Conservation (phyloP, 2,888 invertebrate genomes). For the Germaria angustata region DNA sequence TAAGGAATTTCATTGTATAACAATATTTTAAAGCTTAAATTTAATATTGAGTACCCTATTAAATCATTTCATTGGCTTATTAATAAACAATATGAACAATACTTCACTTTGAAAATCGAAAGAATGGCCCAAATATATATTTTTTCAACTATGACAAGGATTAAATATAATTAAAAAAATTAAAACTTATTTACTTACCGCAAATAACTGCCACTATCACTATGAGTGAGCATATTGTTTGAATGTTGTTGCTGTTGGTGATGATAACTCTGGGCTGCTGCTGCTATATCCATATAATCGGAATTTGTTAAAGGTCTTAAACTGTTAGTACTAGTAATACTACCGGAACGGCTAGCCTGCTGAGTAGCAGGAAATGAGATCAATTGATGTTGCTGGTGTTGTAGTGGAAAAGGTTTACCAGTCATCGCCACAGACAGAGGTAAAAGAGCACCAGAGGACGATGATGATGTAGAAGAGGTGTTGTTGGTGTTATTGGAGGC, state of each 20-base stretch:
- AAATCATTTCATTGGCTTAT: background rate
- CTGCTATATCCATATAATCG: constrained; percentile 57
- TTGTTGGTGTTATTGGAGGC: constrained; percentile 41
- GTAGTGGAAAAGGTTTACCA: constrained; percentile 72
- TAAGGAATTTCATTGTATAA: too few species aligned
- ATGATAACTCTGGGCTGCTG: constrained; percentile 65
- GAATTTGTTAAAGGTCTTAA: constrained; percentile 65
- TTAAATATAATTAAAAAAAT: background rate
- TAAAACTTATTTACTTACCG: constrained; percentile 48
- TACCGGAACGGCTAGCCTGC: constrained; percentile 74
- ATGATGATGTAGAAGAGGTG: constrained; percentile 45
- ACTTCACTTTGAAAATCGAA: background rate
- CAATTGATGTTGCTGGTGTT: constrained; percentile 76
- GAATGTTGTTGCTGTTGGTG: constrained; percentile 69
- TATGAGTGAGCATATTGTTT: constrained; percentile 71
- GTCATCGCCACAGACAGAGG: constrained; percentile 70
- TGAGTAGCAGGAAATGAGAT: constrained; percentile 78
- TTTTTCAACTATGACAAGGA: background rate
- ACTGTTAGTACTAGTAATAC: constrained; percentile 74
- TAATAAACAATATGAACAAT: background rate
- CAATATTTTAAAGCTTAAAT: too few species aligned
- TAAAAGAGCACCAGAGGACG: constrained; percentile 70
- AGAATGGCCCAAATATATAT: background rate
- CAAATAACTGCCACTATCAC: constrained; percentile 67
- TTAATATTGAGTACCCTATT: too few species aligned